phyloP scores from a whole-genome alignment of 2,888 invertebrate genomes.

The Cenopis cana region DNA sequence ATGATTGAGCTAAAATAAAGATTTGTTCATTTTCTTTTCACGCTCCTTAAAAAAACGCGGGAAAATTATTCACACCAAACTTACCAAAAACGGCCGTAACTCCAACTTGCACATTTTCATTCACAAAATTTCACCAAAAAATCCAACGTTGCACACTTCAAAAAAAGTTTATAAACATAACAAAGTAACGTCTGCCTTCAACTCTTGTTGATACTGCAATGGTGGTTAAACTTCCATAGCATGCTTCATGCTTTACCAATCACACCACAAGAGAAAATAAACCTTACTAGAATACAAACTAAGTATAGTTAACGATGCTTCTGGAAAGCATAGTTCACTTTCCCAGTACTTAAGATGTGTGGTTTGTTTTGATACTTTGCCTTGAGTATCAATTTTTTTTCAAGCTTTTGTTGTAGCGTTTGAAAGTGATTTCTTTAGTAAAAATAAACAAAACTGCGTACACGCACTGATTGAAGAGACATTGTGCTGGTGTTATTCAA shows the following conservation, averaged over 20 bases:
- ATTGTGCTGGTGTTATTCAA: slow-evolving; percentile 22
- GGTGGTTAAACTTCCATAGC: slow-evolving; percentile 18
- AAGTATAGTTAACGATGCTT: slow-evolving; percentile 13
- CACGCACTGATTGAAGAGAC: slow-evolving; percentile 21
- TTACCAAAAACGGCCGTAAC: background rate
- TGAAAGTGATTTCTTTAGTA: slow-evolving; percentile 39
- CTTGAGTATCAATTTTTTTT: slow-evolving; percentile 26
- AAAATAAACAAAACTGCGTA: slow-evolving; percentile 28
- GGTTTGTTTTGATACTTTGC: slow-evolving; percentile 43
- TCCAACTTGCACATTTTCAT: background rate
- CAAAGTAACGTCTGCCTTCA: slow-evolving; percentile 32
- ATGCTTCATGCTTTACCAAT: slow-evolving; percentile 25
- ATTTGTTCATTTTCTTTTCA: background rate
- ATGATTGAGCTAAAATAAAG: background rate
- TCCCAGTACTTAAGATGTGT: slow-evolving; percentile 41
- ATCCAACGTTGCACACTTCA: slow-evolving; percentile 20
- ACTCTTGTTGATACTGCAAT: slow-evolving; percentile 30
- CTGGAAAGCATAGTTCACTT: slow-evolving; percentile 41
- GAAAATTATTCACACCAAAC: background rate
- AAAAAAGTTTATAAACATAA: slow-evolving; percentile 10
- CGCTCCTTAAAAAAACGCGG: background rate
- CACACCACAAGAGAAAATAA: slow-evolving; percentile 7
- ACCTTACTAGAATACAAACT: background rate
- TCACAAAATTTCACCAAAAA: slow-evolving; percentile 12
- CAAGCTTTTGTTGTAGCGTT: slow-evolving; percentile 31